Conservation (phyloP, 2,797 vertebrate genomes). For the Sebastes diaconus region DNA sequence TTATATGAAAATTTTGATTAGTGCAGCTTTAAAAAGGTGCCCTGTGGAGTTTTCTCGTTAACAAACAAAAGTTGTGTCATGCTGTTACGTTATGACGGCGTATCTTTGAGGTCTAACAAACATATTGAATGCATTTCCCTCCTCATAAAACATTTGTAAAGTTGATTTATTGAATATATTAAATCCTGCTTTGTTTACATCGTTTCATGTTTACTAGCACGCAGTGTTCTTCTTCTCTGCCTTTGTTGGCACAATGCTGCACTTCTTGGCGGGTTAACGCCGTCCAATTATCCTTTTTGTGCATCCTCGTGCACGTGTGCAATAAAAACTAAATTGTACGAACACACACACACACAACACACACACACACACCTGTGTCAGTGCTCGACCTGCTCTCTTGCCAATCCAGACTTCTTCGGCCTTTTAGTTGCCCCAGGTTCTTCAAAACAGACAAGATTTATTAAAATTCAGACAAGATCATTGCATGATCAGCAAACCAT, state of each 20-base stretch:
- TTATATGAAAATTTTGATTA: too few species aligned
- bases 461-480: neutral
- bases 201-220: too few species aligned
- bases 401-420: constrained; percentile 60
- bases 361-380: constrained; percentile 65
- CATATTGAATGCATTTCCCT: neutral
- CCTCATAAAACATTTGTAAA: neutral
- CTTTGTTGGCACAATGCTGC: neutral
- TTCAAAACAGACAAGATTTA: constrained; percentile 42
- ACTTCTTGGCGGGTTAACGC: neutral
- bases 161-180: neutral
- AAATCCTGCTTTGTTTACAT: too few species aligned
- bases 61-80: neutral
- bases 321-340: constrained; percentile 1
- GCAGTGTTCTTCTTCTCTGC: too few species aligned
- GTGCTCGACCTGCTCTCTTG: constrained; percentile 64
- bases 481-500: neutral
- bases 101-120: neutral
- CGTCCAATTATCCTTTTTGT: neutral
- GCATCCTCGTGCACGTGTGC: too few species aligned
- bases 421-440: constrained; percentile 60
- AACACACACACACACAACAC: constrained; percentile 44
- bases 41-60: neutral
- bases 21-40: neutral
- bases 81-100: neutral